Evolutionary conservation across 2,113 vertebrate species (phyloP).

Genomic region (Forbesichthys agassizii): DNA sequence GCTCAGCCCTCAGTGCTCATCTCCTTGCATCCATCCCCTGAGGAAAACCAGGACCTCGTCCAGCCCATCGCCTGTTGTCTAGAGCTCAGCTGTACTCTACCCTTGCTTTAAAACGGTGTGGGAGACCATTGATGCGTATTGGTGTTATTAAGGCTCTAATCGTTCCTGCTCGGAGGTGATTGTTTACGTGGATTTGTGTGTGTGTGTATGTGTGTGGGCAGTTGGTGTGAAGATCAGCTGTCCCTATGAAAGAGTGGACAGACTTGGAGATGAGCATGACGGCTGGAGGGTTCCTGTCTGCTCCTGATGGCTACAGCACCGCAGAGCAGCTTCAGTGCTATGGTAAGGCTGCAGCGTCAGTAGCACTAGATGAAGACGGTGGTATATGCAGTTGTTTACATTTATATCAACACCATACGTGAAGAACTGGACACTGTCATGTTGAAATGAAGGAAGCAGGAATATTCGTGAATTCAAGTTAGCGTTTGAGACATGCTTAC

Average conservation of each 20-base stretch:
- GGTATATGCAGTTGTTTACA: neutral
- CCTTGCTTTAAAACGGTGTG: neutral
- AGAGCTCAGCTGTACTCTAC: no score
- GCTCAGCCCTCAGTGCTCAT: conserved; percentile 61
- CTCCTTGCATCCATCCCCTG: conserved; percentile 43
- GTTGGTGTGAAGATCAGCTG: conserved; percentile 42
- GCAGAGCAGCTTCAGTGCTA: conserved; percentile 85
- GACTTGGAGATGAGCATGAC: conserved; percentile 83
- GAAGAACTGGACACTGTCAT: no score
- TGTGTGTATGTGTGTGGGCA: conserved; percentile 14
- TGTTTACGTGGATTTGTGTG: neutral
- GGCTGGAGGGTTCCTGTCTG: conserved; percentile 79
- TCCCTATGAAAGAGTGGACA: conserved; percentile 83
- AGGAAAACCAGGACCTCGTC: conserved; percentile 24
- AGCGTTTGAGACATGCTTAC: no score
- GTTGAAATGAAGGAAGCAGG: no score
- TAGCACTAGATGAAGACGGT: no score
- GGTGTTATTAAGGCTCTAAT: conserved; percentile 53
- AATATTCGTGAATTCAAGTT: no score
- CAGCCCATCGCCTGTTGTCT: neutral
- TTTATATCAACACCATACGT: neutral
- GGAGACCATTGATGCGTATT: conserved; percentile 50
- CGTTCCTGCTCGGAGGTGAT: conserved; percentile 45
- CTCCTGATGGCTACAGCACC: conserved; percentile 81
- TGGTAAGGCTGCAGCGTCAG: conserved; percentile 74